Base-by-base conservation (phyloP, 35 echinoderm and acorn worm genomes). In the Ptychodera flava region DNA sequence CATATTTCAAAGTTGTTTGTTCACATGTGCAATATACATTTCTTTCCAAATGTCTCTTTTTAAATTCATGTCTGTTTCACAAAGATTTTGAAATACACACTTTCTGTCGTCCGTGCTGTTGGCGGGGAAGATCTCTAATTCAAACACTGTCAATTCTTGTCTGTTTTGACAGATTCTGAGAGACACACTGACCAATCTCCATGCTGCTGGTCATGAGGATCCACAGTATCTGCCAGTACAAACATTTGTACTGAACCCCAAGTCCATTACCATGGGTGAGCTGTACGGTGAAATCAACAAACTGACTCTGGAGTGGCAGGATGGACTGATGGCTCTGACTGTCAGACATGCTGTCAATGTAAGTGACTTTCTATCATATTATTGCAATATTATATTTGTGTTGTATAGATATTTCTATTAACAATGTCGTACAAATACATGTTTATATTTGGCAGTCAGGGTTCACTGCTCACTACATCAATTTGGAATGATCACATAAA, bases 251-350 rank as follows among this genome's bases (percentile, higher is more conserved):
- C 88, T 98, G 31, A 98, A 98, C 88, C 95, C 95, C 34, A 97
- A 98, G 45, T 85, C 95, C 29, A 92, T 94, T 77, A 87, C 76
- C 22, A 98, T 98, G 95, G 95, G 95, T 35, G 95, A 98, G 77
- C 88, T 98, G 79, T 97, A 97, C 85, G 95, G 95, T 37, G 95
- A 98, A 85, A 82, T 98, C 87, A 98, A 98, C 35, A 98, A 94
- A 81, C 95, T 98, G 30, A 98, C 95, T 38, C 81, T 98, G 33
- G 95, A 98, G 35, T 98, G 95, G 95, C 95, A 98, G 37, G 95
- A 98, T 88, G 95, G 95, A 34, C 79, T 98, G 31, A 98, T 98
- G 95, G 95, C 92, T 76, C 88, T 89, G 30, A 94, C 89, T n/a
- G 88, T 98, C 85, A 94, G 95, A 82, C 85, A 91, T 31, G 85